These are phyloP conservation scores for Nomada fucata DNA, from an alignment of 2,888 invertebrate species.

Conservation along the genomic window DNA sequence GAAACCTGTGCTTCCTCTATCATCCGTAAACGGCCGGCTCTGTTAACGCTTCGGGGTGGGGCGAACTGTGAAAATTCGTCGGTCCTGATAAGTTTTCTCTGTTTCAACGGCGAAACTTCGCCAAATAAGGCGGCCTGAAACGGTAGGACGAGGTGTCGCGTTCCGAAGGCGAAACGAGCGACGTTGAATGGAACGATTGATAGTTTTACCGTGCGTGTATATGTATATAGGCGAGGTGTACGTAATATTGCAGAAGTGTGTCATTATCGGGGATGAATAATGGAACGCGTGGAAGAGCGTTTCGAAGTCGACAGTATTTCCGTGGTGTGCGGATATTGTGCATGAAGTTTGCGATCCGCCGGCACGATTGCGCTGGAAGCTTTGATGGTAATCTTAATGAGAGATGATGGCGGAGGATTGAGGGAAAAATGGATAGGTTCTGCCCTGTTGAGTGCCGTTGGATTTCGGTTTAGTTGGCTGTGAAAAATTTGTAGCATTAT, in stretches of 20 bases:
- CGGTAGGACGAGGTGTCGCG: not conserved
- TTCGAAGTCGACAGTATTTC: constrained; percentile 56
- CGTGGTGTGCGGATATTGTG: constrained; percentile 40
- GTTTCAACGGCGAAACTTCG: constrained; percentile 47
- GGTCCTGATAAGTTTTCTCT: constrained; percentile 62
- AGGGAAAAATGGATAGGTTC: not conserved
- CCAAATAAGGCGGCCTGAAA: not conserved
- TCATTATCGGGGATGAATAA: constrained; percentile 69
- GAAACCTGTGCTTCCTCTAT: constrained; percentile 35
- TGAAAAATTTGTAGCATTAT: no score
- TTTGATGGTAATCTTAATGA: constrained; percentile 35
- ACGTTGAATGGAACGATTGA: constrained; percentile 38
- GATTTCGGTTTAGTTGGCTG: no score
- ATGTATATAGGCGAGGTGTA: not conserved
- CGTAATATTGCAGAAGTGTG: constrained; percentile 56
- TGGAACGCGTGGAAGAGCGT: constrained; percentile 52
- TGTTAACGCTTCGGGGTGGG: constrained; percentile 61
- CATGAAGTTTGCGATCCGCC: constrained; percentile 35
- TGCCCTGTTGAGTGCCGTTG: not conserved
- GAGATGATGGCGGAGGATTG: not conserved
- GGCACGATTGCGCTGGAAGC: constrained; percentile 37
- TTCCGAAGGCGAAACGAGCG: constrained; percentile 17
- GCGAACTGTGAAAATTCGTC: constrained; percentile 65
- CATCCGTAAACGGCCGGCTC: constrained; percentile 59
- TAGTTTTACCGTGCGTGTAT: constrained; percentile 35